Percentiles rank a stretch among this genome's conserved stretches.
Evolutionary conservation across 2,113 vertebrate genomes (phyloP).

Genomic region (Pseudonaja textilis): DNA sequence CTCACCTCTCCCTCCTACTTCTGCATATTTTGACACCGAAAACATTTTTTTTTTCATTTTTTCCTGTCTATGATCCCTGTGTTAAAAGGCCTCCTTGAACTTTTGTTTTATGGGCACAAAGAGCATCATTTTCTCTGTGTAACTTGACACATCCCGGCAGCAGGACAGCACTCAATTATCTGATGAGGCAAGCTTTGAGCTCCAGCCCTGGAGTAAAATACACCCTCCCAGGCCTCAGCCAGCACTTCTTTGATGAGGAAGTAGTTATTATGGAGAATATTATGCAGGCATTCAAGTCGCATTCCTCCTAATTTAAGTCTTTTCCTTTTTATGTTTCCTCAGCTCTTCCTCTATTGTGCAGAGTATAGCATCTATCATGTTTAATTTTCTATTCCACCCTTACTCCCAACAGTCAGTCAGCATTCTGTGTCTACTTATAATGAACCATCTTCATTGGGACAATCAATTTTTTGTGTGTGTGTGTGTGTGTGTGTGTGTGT

Average conservation of each 20-base stretch:
- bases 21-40: slow-evolving; percentile 44
- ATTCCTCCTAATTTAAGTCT: slow-evolving; percentile 47
- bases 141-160: slow-evolving; percentile 63
- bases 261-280: slow-evolving; percentile 60
- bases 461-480: background rate
- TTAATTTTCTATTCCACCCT: background rate
- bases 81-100: slow-evolving; percentile 64
- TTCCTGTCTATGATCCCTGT: slow-evolving; percentile 37
- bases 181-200: slow-evolving; percentile 57
- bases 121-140: slow-evolving; percentile 63
- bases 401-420: background rate
- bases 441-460: background rate
- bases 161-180: slow-evolving; percentile 62
- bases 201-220: slow-evolving; percentile 59
- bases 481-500: no score
- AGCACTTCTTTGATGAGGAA: slow-evolving; percentile 67
- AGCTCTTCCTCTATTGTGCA: slow-evolving; percentile 23
- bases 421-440: background rate
- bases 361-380: background rate
- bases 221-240: slow-evolving; percentile 49
- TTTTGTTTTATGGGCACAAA: slow-evolving; percentile 63
- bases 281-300: slow-evolving; percentile 51
- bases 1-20: slow-evolving; percentile 13
- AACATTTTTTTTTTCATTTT: slow-evolving; percentile 7
- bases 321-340: slow-evolving; percentile 43